phyloP scores from a whole-genome alignment of 2,797 vertebrate genomes.

The Rachycentron canadum region DNA sequence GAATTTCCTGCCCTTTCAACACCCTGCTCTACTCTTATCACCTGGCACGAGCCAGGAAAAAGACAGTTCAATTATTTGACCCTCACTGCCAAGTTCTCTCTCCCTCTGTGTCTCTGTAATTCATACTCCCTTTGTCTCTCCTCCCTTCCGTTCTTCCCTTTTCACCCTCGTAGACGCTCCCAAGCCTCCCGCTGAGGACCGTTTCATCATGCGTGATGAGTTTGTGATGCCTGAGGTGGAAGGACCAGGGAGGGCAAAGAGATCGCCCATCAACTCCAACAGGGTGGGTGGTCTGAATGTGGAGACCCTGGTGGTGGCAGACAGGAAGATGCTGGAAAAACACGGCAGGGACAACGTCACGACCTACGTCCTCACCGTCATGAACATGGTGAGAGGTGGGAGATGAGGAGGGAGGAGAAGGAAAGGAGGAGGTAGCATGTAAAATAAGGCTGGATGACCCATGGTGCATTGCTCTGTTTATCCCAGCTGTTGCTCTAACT shows the following conservation, averaged over 20 bases:
- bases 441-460: not conserved
- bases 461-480: not conserved
- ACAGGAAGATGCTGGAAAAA: conserved; percentile 97
- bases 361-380: conserved; percentile 96
- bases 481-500: not conserved
- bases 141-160: conserved; percentile 51
- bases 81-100: conserved; percentile 62
- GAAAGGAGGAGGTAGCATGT: conserved; percentile 2
- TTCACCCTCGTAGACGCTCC: conserved; percentile 86
- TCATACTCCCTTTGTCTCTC: conserved; percentile 35
- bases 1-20: conserved; percentile 79
- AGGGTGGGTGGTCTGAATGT: conserved; percentile 91
- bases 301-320: conserved; percentile 97
- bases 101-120: conserved; percentile 12
- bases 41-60: conserved; percentile 68
- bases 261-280: conserved; percentile 90
- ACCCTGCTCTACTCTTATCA: conserved; percentile 59
- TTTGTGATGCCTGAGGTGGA: conserved; percentile 76
- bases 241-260: conserved; percentile 84
- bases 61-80: conserved; percentile 56
- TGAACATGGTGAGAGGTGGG: conserved; percentile 94
- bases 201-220: conserved; percentile 89
- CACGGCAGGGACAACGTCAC: conserved; percentile 95
- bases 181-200: conserved; percentile 87
- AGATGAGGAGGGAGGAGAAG: conserved; percentile 13